phyloP scores from a whole-genome alignment of 2,888 invertebrate species.

The Heterodera filipjevi region DNA sequence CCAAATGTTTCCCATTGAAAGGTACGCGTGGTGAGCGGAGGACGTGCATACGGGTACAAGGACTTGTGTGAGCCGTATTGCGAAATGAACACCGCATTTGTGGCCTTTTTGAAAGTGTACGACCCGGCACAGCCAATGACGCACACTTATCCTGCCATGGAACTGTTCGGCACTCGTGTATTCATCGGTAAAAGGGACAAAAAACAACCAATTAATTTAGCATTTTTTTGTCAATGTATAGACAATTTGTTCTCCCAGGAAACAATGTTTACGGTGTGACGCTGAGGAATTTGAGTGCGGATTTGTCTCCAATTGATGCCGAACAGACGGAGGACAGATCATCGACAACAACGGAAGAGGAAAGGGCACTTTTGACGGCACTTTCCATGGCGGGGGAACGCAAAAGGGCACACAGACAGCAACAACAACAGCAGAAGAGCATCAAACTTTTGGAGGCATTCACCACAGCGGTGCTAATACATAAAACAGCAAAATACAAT shows the following conservation, averaged over 20 bases:
- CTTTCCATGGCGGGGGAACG: background rate
- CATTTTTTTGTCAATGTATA: background rate
- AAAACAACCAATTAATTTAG: background rate
- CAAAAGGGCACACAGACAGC: background rate
- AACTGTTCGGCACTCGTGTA: slow-evolving; percentile 57
- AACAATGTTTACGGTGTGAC: slow-evolving; percentile 61
- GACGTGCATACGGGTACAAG: slow-evolving; percentile 41
- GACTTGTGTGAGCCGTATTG: slow-evolving; percentile 61
- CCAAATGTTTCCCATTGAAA: background rate
- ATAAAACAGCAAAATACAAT: too few species aligned
- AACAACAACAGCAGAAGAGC: slow-evolving; percentile 6
- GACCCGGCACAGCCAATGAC: slow-evolving; percentile 51
- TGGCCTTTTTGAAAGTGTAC: slow-evolving; percentile 60
- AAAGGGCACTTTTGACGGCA: slow-evolving; percentile 24
- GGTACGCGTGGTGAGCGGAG: slow-evolving; percentile 40
- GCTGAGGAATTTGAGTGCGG: slow-evolving; percentile 31
- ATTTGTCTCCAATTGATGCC: background rate
- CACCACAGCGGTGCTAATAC: slow-evolving; percentile 45
- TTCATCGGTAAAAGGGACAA: slow-evolving; percentile 50
- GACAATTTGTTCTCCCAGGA: slow-evolving; percentile 38
- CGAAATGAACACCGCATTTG: slow-evolving; percentile 59
- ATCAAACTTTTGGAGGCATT: slow-evolving; percentile 44
- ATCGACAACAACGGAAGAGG: slow-evolving; percentile 8
- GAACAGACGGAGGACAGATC: background rate
- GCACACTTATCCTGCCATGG: slow-evolving; percentile 56